Evolutionary conservation across 1,140 invertebrate species (phyloP).

Genomic region (Meloidogyne chitwoodi): DNA sequence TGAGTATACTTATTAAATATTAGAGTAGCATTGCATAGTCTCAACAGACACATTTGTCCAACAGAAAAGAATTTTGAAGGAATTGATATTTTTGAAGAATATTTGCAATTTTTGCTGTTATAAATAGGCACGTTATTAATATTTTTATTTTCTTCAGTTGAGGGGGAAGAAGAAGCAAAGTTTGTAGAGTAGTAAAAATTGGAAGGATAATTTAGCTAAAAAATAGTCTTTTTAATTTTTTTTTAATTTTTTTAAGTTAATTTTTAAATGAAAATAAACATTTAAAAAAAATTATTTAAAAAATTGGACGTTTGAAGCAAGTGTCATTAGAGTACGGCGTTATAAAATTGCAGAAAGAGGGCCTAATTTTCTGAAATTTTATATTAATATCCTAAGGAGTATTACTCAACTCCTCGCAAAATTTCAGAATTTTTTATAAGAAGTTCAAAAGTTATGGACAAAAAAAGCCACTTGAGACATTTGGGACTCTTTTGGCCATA

Average conservation of each 20-base stretch:
- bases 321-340: too few relatives aligned
- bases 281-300: too few relatives aligned
- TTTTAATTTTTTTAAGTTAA: background rate
- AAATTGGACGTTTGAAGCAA: too few relatives aligned
- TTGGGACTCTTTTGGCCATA: too few relatives aligned
- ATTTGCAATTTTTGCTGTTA: slow-evolving; percentile 14
- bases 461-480: too few relatives aligned
- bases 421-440: too few relatives aligned
- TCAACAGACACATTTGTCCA: slow-evolving; percentile 19
- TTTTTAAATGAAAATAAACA: background rate
- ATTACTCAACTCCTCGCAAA: too few relatives aligned
- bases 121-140: background rate
- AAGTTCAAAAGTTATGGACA: too few relatives aligned
- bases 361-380: too few relatives aligned
- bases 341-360: too few relatives aligned
- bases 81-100: background rate
- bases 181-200: background rate
- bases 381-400: too few relatives aligned
- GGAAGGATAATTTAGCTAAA: background rate
- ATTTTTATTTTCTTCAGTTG: background rate
- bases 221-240: background rate
- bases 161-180: background rate
- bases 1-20: slow-evolving; percentile 5
- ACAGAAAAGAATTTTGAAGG: background rate
- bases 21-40: slow-evolving; percentile 31